A percentile compares a stretch with the other conserved stretches of the same genome.
These are phyloP conservation scores for Heliopora coerulea DNA, from an alignment of 92 coral and sea anemone genomes.

Conservation along the genomic window DNA sequence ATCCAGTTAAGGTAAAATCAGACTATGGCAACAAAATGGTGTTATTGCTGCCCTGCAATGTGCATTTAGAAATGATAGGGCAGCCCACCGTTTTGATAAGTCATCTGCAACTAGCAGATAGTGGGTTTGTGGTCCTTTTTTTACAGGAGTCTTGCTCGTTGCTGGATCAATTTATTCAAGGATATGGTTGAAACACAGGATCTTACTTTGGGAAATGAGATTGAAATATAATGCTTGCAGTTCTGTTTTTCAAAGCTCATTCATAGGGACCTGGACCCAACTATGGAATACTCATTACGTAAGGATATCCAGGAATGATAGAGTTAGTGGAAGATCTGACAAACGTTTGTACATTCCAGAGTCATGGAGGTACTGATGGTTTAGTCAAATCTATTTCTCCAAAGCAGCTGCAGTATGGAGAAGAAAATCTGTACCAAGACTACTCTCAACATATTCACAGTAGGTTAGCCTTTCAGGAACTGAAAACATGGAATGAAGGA, in stretches of 20 bases:
- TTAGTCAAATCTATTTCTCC: slow-evolving; percentile 52
- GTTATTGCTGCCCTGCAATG: slow-evolving; percentile 19
- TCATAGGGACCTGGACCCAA: slow-evolving; percentile 57
- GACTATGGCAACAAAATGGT: slow-evolving; percentile 27
- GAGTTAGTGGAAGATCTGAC: slow-evolving; percentile 66
- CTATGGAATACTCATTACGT: slow-evolving; percentile 62
- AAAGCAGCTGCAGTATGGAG: slow-evolving; percentile 57
- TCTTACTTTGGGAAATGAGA: too few species aligned
- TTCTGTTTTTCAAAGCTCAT: slow-evolving; percentile 52
- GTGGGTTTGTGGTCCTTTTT: too few species aligned
- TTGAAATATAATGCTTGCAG: slow-evolving; percentile 17
- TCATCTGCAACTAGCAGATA: too few species aligned
- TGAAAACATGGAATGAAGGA: slow-evolving; percentile 45
- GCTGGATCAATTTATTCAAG: too few species aligned
- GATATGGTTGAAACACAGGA: too few species aligned
- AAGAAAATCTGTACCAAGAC: slow-evolving; percentile 51
- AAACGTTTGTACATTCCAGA: slow-evolving; percentile 64
- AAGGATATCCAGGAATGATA: slow-evolving; percentile 56
- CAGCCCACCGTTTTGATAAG: background rate
- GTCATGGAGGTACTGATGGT: slow-evolving; percentile 59
- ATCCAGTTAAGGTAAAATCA: slow-evolving; percentile 9
- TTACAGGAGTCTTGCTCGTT: too few species aligned
- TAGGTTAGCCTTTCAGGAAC: slow-evolving; percentile 49
- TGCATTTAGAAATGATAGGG: background rate
- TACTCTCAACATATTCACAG: slow-evolving; percentile 57